Evolutionary conservation across 2,113 vertebrate genomes (phyloP), one percentile per base, ranked within the genome.

Genomic region (Falcunculus frontatus): DNA sequence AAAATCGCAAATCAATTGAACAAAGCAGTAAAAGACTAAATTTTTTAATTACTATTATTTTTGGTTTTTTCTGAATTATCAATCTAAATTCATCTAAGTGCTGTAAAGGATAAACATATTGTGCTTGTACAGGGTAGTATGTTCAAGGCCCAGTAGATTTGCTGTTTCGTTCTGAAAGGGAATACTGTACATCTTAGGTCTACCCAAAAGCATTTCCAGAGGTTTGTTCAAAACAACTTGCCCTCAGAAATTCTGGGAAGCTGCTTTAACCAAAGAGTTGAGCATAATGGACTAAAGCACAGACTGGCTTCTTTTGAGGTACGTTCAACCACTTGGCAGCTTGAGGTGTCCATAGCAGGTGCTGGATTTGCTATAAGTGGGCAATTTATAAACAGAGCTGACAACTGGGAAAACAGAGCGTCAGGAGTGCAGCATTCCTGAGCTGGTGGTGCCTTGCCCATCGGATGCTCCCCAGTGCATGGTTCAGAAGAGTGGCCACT

Each of bases 331-430:
- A 78, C 85, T 97, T 98, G 97, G 96, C 96, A 98, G 96, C 89
- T 87, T 98, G 98, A 98, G 97, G 97, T 95, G 97, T 93, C 96
- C 77, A 33, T 81, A 95, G 97, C 98, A 98, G 98, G 98, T 98
- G 98, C 95, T 96, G 95, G 95, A 74, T 97, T 97, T 96, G 93
- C 98, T 98, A 98, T 98, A 98, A 98, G 97, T 90, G 97, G 98
- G 97, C 96, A 97, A 97, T 97, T 97, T 98, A 97, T 98, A 98
- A 98, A 98, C 97, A 97, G 97, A 98, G 92, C 76, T 89, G 97
- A 98, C 98, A 98, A 98, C 98, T 98, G 98, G 96, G 97, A 98
- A 98, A 98, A 98, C 98, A 98, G 93, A 94, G 79, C 0, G 5
- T 84, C 10, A 18, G 96, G 90, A 96, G 88, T 7, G 5, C 3